Conservation (phyloP, 2,113 vertebrate species). For the Nothocercus nigrocapillus region DNA sequence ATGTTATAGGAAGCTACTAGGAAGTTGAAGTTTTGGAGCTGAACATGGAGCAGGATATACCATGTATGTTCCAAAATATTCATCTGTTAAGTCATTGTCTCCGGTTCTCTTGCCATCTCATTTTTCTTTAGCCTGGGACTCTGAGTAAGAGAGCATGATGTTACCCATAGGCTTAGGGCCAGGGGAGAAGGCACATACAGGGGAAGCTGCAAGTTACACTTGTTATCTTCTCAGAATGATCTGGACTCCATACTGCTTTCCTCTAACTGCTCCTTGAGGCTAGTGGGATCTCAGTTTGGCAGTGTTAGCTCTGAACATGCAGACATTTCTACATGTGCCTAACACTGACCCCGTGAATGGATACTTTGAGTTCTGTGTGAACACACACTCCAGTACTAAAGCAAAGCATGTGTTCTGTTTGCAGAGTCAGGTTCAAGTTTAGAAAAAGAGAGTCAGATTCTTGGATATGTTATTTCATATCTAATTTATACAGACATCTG, state of each 20-base stretch:
- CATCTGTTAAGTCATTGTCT: background rate
- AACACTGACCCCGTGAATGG: background rate
- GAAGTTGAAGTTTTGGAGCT: background rate
- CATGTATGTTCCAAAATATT: background rate
- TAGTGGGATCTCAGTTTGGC: rapidly evolving
- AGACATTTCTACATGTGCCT: background rate
- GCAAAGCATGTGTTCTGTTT: background rate
- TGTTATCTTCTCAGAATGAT: background rate
- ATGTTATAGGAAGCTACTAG: rapidly evolving
- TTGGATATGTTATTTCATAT: background rate
- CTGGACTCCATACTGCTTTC: background rate
- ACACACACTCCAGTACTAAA: background rate
- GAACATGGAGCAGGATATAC: background rate
- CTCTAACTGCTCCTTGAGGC: background rate
- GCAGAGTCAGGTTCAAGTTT: background rate
- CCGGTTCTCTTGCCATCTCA: background rate
- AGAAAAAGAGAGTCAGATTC: background rate
- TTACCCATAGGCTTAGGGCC: rapidly evolving
- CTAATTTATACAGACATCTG: background rate
- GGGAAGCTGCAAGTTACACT: background rate
- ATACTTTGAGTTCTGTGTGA: background rate
- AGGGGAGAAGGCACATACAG: background rate
- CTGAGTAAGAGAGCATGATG: background rate
- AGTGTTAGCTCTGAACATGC: rapidly evolving
- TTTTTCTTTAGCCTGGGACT: background rate